Evolutionary conservation across 2,888 invertebrate genomes (phyloP).

Genomic region (Himalopsyche tibetana): DNA sequence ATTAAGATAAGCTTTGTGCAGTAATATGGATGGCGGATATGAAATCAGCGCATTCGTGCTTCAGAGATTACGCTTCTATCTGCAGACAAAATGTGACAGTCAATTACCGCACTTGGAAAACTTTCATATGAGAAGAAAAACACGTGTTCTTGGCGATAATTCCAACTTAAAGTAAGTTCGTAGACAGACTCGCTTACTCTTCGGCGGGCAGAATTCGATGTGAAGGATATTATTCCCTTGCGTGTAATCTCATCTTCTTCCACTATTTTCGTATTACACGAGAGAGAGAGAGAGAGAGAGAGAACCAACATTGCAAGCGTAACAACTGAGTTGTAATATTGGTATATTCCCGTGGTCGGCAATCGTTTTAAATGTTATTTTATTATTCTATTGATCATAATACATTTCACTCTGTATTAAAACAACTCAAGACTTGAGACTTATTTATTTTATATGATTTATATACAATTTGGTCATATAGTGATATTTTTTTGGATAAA

Average conservation of each 20-base stretch:
- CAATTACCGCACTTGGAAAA: neutral
- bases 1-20: no score
- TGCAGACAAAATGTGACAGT: neutral
- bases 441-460: no score
- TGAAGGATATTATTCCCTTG: constrained; percentile 58
- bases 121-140: neutral
- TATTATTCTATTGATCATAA: no score
- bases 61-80: neutral
- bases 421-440: no score
- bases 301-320: neutral
- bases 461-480: no score
- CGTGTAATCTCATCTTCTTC: constrained; percentile 40
- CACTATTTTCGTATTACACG: neutral
- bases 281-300: neutral
- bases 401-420: no score
- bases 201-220: constrained; percentile 53
- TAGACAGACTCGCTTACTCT: constrained; percentile 48
- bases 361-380: no score
- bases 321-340: neutral
- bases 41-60: neutral
- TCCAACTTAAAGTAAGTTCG: neutral
- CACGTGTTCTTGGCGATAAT: constrained; percentile 8
- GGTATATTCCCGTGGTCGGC: neutral
- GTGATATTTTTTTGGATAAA: no score
- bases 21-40: no score